Evolutionary conservation across 2,888 invertebrate species (phyloP), one percentile per base, ranked within the genome.

Genomic region (Scaptodrosophila latifasciaeformis): DNA sequence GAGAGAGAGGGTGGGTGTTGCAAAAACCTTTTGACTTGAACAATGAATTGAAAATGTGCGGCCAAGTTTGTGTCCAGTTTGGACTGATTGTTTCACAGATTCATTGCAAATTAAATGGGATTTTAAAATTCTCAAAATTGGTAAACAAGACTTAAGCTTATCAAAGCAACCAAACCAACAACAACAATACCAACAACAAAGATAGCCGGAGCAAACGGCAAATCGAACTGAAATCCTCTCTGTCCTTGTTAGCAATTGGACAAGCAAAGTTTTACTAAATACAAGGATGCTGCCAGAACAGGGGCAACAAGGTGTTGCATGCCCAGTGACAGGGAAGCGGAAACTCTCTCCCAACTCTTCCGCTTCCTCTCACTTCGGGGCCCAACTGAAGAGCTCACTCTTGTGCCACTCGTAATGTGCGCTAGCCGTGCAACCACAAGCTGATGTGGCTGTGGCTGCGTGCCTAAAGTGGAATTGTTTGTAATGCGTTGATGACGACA

Each of bases 401-500:
- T 13, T 13, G 34, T 34, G 46, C 27, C 24, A 24, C 46, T 54
- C 35, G 51, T 46, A 35, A 58, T 56, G 56, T 62, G 56, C 49
- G 34, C 45, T 51, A 34, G 42, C 39, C 59, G 50, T 54, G 56
- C 43, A 69, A 69, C 75, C 75, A 65, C 79, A 75, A 78, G 64
- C 68, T 78, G 59, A 50, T 75, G 70, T 56, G 76, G 74, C 62
- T 48, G 37, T 24, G 27, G 46, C 34, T 46, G 54, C 69, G 54
- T 62, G 60, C 64, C 68, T 65, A 66, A 75, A 78, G 76, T 75
- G 79, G 66, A 76, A 78, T 78, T 75, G 75, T 78, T 72, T 70
- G 75, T 78, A 75, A 78, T 78, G 72, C 72, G 67, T 59, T 62
- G 75, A 62, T 62, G 62, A 65, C 61, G 54, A 51, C 47, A 54